phyloP scores from a whole-genome alignment of 1,140 invertebrate genomes.

The Anastatus disparis region DNA sequence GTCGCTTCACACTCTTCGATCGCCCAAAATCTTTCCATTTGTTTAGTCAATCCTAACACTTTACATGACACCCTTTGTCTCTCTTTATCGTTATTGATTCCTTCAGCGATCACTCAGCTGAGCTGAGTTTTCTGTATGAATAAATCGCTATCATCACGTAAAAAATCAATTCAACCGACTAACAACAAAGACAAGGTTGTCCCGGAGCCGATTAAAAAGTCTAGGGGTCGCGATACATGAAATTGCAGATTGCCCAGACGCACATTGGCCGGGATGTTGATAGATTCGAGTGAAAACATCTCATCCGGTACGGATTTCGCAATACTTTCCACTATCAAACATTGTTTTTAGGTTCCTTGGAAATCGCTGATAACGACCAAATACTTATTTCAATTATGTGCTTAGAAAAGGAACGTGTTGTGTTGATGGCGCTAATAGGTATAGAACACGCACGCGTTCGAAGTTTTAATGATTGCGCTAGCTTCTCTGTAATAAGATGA shows the following conservation, averaged over 20 bases:
- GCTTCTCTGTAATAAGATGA: constrained; percentile 2
- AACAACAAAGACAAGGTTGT: not conserved
- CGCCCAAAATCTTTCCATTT: too few relatives aligned
- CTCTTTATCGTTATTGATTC: not conserved
- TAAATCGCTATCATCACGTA: not conserved
- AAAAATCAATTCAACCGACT: not conserved
- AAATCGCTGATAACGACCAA: not conserved
- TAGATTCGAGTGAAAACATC: not conserved
- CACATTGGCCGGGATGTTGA: not conserved
- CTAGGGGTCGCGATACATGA: not conserved
- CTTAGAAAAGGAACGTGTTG: not conserved
- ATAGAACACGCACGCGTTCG: not conserved
- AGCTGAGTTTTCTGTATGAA: not conserved
- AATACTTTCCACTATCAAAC: not conserved
- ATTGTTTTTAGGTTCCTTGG: not conserved
- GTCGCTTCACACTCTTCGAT: too few relatives aligned
- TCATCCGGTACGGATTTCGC: not conserved
- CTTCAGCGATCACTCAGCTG: not conserved
- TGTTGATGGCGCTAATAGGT: not conserved
- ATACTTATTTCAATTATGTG: not conserved
- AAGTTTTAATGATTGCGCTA: not conserved
- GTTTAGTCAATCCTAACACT: not conserved
- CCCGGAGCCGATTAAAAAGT: constrained; percentile 1
- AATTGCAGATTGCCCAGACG: constrained; percentile 1
- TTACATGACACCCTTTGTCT: not conserved